Conservation (phyloP, 2,888 invertebrate genomes). For the Agapetus fuscipes region DNA sequence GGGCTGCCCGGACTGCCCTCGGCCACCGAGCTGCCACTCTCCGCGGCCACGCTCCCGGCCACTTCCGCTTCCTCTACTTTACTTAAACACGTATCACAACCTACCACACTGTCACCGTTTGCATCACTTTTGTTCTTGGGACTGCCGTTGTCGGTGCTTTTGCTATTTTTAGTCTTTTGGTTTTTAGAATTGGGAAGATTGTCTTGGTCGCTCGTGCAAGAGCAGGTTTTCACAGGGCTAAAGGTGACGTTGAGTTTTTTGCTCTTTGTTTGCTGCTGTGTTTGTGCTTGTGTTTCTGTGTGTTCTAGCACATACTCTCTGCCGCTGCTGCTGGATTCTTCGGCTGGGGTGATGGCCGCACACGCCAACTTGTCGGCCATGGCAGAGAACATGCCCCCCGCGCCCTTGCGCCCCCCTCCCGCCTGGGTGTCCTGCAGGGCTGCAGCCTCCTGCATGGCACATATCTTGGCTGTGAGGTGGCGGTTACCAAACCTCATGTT, state of each 20-base stretch:
- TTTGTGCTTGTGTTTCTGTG: too few species aligned
- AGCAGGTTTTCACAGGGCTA: constrained; percentile 38
- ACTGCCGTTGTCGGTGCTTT: constrained; percentile 24
- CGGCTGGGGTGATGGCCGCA: constrained; percentile 39
- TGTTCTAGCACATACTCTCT: constrained; percentile 40
- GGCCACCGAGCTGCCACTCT: constrained; percentile 4
- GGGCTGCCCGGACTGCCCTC: constrained; percentile 7
- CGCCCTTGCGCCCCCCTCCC: constrained; percentile 9
- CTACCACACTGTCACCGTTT: constrained; percentile 9
- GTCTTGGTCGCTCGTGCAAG: constrained; percentile 27
- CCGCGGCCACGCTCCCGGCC: constrained; percentile 2
- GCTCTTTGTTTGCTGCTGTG: constrained; percentile 22
- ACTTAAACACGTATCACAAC: constrained; percentile 21
- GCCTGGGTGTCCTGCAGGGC: constrained; percentile 42
- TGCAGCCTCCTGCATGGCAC: constrained; percentile 76
- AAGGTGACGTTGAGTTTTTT: constrained; percentile 38
- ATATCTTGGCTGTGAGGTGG: constrained; percentile 62
- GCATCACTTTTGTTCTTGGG: constrained; percentile 32
- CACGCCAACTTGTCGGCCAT: constrained; percentile 45
- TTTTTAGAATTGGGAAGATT: constrained; percentile 30
- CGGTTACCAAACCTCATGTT: constrained; percentile 65
- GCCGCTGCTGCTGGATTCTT: constrained; percentile 43
- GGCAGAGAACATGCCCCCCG: constrained; percentile 35
- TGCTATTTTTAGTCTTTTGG: constrained; percentile 26
- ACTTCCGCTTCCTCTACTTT: constrained; percentile 12